Percentiles rank a stretch among this genome's conserved stretches.
These are phyloP conservation scores for Corythaeola cristata DNA, from an alignment of 2,113 vertebrate genomes.

Conservation along the genomic window DNA sequence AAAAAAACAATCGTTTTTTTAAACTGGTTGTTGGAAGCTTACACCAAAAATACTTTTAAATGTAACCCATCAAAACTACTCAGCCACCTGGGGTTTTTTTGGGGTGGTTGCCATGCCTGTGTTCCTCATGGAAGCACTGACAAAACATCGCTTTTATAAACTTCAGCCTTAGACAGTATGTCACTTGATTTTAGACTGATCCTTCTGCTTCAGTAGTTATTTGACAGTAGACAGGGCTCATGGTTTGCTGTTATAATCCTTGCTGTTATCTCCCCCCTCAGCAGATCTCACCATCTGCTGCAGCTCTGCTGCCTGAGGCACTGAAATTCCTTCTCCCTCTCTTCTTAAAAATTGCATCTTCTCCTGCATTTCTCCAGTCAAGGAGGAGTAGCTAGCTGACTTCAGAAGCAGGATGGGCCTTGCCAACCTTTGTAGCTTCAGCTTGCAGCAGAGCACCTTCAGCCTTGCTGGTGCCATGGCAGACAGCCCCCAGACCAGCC, in stretches of 20 bases:
- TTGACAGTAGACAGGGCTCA: background rate
- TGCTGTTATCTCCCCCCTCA: background rate
- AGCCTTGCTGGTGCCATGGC: background rate
- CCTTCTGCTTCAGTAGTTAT: background rate
- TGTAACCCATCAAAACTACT: background rate
- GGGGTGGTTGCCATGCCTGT: background rate
- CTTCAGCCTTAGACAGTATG: background rate
- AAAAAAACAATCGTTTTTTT: background rate
- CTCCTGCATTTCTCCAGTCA: background rate
- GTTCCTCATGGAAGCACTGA: background rate
- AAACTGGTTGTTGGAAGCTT: background rate
- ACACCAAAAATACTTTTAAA: background rate
- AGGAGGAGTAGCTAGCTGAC: background rate
- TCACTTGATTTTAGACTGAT: background rate
- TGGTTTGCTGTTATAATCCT: background rate
- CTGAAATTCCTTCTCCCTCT: background rate
- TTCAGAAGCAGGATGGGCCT: background rate
- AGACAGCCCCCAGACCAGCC: background rate
- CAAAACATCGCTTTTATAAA: background rate
- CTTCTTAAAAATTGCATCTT: background rate
- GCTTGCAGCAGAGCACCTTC: background rate
- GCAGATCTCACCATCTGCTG: constrained; percentile 10
- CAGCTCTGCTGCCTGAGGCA: background rate
- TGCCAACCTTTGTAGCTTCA: background rate
- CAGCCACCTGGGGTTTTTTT: background rate